Evolutionary conservation across 2,113 vertebrate genomes (phyloP).

Genomic region (Thamnophis sirtalis): DNA sequence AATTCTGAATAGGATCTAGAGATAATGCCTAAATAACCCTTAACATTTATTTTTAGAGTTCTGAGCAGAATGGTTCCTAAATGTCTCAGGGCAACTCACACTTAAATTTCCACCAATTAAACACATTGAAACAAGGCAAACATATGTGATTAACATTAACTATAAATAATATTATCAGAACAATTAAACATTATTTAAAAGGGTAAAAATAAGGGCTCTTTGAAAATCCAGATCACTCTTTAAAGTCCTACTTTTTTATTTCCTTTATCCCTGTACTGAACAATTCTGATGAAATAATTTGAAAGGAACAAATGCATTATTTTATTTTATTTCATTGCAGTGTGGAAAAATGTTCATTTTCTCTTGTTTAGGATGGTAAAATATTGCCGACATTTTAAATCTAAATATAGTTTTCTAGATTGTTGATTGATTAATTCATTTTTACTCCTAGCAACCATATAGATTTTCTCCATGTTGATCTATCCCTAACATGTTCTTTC

Average conservation of each 20-base stretch:
- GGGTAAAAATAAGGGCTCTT: background rate
- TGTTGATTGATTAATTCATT: background rate
- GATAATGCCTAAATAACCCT: no score
- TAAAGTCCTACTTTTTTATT: background rate
- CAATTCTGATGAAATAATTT: background rate
- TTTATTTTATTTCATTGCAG: background rate
- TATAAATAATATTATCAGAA: background rate
- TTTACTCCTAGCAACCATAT: background rate
- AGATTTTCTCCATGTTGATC: background rate
- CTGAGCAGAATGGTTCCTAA: background rate
- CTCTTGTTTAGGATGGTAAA: background rate
- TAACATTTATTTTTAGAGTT: no score
- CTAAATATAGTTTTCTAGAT: background rate
- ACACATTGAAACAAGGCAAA: background rate
- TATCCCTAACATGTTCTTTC: background rate
- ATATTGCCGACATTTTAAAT: background rate
- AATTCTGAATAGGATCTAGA: no score
- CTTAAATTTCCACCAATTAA: background rate
- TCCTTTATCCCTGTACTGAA: background rate
- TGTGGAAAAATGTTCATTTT: background rate
- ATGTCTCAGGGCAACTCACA: background rate
- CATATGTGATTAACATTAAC: background rate
- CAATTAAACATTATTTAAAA: background rate
- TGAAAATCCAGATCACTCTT: background rate
- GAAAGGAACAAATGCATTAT: background rate